Evolutionary conservation across 2,888 invertebrate genomes (phyloP).

Genomic region (Megalurothrips usitatus): DNA sequence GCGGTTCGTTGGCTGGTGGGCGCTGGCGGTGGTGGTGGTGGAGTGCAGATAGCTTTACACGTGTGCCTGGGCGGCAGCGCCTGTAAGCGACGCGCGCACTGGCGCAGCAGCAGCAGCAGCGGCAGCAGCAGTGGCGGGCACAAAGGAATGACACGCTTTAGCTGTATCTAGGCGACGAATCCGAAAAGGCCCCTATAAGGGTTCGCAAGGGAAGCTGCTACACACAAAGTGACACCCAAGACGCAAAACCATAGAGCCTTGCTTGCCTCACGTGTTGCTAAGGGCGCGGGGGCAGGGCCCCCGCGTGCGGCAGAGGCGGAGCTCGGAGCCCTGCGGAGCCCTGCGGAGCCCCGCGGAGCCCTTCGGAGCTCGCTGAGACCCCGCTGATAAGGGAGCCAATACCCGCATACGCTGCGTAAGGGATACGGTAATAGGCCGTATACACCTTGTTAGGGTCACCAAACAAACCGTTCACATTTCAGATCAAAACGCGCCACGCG

Average conservation of each 20-base stretch:
- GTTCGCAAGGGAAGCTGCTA: not conserved
- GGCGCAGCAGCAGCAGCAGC: no score
- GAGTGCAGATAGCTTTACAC: slow-evolving; percentile 17
- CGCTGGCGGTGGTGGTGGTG: not conserved
- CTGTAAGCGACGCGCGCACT: no score
- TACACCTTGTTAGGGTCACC: not conserved
- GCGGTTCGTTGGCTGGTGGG: not conserved
- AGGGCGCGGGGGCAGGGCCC: not conserved
- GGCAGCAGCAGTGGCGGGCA: not conserved
- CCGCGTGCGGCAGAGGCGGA: not conserved
- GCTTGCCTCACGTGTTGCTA: not conserved
- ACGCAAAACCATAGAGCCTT: not conserved
- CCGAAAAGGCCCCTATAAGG: slow-evolving; percentile 4
- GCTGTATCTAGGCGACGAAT: slow-evolving; percentile 6
- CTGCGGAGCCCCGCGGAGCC: no score
- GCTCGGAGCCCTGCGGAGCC: not conserved
- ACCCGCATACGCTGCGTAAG: not conserved
- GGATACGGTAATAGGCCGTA: not conserved
- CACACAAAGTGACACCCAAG: slow-evolving; percentile 16
- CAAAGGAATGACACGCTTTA: slow-evolving; percentile 26
- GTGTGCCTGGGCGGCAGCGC: not conserved
- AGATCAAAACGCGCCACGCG: not conserved
- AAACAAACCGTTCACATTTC: not conserved
- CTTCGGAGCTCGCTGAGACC: not conserved
- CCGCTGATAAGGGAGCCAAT: not conserved